phyloP scores from a whole-genome alignment of 1,140 invertebrate species.

The Chrysomallon squamiferum region DNA sequence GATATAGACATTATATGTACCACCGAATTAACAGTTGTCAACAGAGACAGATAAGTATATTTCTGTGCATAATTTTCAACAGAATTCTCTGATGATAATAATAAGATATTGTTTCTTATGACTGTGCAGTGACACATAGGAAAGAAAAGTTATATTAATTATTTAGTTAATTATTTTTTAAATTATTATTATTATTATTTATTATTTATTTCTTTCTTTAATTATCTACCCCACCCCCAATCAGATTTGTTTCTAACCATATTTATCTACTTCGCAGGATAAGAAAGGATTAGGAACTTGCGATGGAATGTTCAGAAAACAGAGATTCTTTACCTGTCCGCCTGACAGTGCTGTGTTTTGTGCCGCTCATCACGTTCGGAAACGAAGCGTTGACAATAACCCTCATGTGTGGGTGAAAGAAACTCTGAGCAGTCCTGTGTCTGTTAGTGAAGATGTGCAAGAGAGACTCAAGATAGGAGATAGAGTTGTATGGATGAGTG shows the following conservation, averaged over 20 bases:
- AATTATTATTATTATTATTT: no score
- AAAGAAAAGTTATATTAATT: no score
- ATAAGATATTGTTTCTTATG: no score
- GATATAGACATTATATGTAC: no score
- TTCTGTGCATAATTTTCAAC: no score
- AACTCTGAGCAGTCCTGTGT: neutral
- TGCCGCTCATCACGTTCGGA: constrained; percentile 46
- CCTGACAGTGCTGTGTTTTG: constrained; percentile 55
- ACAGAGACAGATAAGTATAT: no score
- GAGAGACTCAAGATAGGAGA: constrained; percentile 65
- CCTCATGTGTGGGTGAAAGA: constrained; percentile 8
- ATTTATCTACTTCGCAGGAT: constrained; percentile 24
- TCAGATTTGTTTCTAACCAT: neutral
- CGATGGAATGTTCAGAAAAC: constrained; percentile 50
- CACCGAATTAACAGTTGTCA: no score
- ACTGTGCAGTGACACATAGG: no score
- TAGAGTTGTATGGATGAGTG: constrained; percentile 68
- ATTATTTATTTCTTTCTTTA: no score
- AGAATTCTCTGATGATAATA: no score
- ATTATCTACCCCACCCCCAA: no score
- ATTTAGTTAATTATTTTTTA: no score
- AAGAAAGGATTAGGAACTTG: constrained; percentile 45
- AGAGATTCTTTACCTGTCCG: constrained; percentile 46
- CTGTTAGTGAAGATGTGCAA: constrained; percentile 10
- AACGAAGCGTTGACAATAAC: constrained; percentile 17